Evolutionary conservation across 1,140 invertebrate genomes (phyloP), one percentile per base, ranked within the genome.

Genomic region (Drosophila serrata): DNA sequence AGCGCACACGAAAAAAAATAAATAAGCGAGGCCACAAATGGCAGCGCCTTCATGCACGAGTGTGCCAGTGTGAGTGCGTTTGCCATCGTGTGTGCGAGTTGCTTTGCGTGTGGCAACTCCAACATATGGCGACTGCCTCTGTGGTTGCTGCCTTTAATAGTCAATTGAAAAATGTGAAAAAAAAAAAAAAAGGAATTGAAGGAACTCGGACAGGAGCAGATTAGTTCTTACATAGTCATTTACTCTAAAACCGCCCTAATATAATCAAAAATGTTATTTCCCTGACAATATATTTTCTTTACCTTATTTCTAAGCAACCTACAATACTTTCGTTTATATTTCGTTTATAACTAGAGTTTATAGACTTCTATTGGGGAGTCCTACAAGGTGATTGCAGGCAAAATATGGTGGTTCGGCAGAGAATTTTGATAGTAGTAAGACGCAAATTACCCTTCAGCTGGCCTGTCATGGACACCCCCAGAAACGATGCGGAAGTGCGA

Each of bases 41-140:
- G 65, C 65, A 86, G 82, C 77, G 73, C 74, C 81, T 81, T 74
- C 70, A 68, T 74, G 29, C 24, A 27, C 42, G 37, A 55, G 33
- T 48, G 31, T 31, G n/a, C 5, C 11, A 39, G 60, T 59, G 15
- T 56, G 33, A 40, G 31, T 62, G 29, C 13, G 13, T 67, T 7
- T 22, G n/a, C 3, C 3, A 31, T 19, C 55, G 29, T 53, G n/a
- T 59, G 27, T 43, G 31, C 6, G 46, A 55, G 61, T 56, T 60
- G 64, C 82, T 73, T 88, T 88, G 85, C 85, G 80, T 87, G 85
- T 87, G 84, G 84, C 84, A 87, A 81, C 84, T 87, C 67, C 53
- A 90, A 84, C 84, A 87, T 87, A 87, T 87, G 84, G 67, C 67
- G 59, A 72, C 61, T 63, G 65, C 33, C 39, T 45, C 43, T 69